Percentiles rank a stretch among this genome's conserved stretches.
Conservation (phyloP, 2,113 vertebrate genomes). For the Mandrillus leucophaeus region DNA sequence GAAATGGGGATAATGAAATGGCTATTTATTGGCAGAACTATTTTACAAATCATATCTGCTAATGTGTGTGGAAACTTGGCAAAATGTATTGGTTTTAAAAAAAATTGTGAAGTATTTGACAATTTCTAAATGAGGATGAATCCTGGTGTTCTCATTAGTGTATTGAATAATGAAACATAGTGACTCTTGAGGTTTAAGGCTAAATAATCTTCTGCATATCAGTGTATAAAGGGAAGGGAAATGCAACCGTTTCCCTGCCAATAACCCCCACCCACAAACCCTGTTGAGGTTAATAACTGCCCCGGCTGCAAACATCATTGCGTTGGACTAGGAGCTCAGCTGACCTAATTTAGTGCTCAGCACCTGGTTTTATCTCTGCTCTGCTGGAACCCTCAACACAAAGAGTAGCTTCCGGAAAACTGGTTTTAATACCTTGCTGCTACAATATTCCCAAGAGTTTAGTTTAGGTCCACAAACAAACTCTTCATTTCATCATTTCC, state of each 20-base stretch:
- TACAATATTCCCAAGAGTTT: background rate
- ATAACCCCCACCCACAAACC: background rate
- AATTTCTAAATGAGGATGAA: conserved; percentile 11
- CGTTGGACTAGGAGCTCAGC: background rate
- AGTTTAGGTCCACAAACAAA: background rate
- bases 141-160: conserved; percentile 33
- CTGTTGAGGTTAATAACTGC: background rate
- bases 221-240: conserved; percentile 28
- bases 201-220: background rate
- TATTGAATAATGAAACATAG: conserved; percentile 19
- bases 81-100: background rate
- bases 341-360: background rate
- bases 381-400: background rate
- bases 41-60: conserved; percentile 30
- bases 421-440: conserved; percentile 9
- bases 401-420: conserved; percentile 25
- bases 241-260: background rate
- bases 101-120: background rate
- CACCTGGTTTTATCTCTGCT: conserved; percentile 3
- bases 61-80: background rate
- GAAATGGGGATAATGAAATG: background rate
- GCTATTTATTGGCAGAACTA: background rate
- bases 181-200: background rate
- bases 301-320: background rate
- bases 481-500: conserved; percentile 4